These are phyloP conservation scores for Anomalospiza imberbis DNA, from an alignment of 2,797 vertebrate genomes.

Conservation along the genomic window DNA sequence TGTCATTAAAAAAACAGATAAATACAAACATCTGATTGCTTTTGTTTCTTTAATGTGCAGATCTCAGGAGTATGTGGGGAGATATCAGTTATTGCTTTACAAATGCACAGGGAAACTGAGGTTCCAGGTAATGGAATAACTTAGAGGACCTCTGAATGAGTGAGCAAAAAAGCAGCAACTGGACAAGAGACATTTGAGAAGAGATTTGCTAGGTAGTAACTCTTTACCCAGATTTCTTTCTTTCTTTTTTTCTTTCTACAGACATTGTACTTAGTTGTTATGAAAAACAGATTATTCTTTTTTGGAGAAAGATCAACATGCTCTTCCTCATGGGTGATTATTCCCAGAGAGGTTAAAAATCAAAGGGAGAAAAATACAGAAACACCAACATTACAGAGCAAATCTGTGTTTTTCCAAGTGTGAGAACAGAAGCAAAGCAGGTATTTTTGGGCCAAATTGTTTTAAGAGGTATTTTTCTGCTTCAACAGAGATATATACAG, in stretches of 20 bases:
- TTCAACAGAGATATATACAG: not conserved
- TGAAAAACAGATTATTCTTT: not conserved
- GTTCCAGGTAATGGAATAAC: not conserved
- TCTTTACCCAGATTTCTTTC: not conserved
- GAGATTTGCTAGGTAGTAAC: not conserved
- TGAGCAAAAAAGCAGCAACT: not conserved
- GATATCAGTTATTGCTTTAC: not conserved
- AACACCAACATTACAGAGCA: not conserved
- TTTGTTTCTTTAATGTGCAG: not conserved
- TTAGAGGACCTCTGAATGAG: not conserved
- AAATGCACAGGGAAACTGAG: not conserved
- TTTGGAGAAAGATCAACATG: not conserved
- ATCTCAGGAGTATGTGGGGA: rapidly evolving
- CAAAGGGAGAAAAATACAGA: not conserved
- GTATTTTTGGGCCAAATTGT: not conserved
- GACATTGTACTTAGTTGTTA: not conserved
- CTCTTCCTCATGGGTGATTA: not conserved
- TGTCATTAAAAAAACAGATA: not conserved
- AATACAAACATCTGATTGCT: not conserved
- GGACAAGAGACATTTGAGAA: not conserved
- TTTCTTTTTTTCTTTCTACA: not conserved
- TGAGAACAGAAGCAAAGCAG: not conserved
- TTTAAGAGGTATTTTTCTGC: not conserved
- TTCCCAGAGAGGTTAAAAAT: not conserved
- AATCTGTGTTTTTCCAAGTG: not conserved